phyloP scores from a whole-genome alignment of 2,888 invertebrate genomes.

The Panorpa germanica region DNA sequence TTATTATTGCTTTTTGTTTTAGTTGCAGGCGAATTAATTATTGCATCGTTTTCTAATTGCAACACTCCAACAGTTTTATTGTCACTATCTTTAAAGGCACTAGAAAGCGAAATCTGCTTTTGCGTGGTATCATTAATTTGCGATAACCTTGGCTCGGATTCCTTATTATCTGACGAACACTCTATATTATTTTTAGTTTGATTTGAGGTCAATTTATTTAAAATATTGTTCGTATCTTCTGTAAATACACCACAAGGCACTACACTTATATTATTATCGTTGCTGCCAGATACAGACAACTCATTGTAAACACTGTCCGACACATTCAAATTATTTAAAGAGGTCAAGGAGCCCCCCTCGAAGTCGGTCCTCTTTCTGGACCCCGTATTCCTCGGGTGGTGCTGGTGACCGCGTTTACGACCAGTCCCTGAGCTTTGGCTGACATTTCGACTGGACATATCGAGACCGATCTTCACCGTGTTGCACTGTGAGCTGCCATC shows the following conservation, averaged over 20 bases:
- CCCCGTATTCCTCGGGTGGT: slow-evolving; percentile 50
- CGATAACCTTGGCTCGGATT: no score
- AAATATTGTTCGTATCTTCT: slow-evolving; percentile 9
- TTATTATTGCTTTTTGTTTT: slow-evolving; percentile 10
- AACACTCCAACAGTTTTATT: slow-evolving; percentile 7
- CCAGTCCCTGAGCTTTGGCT: slow-evolving; percentile 36
- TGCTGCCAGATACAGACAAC: slow-evolving; percentile 1
- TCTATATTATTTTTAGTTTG: slow-evolving; percentile 15
- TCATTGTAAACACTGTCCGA: slow-evolving; percentile 2
- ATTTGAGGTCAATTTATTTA: slow-evolving; percentile 13
- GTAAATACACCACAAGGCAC: no score
- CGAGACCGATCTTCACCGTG: slow-evolving; percentile 18
- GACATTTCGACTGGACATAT: slow-evolving; percentile 38
- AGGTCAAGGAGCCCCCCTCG: slow-evolving; percentile 6
- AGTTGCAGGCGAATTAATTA: slow-evolving; percentile 10
- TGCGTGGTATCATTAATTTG: no score
- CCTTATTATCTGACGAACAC: neutral
- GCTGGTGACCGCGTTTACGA: slow-evolving; percentile 53
- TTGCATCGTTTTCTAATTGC: slow-evolving; percentile 18
- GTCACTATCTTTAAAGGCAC: slow-evolving; percentile 12
- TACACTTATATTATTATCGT: slow-evolving; percentile 8
- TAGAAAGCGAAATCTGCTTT: no score
- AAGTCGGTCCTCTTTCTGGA: slow-evolving; percentile 21
- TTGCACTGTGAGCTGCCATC: slow-evolving; percentile 38
- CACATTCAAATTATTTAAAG: slow-evolving; percentile 7